Conservation (phyloP, 2,113 vertebrate genomes). For the Uria aalge region DNA sequence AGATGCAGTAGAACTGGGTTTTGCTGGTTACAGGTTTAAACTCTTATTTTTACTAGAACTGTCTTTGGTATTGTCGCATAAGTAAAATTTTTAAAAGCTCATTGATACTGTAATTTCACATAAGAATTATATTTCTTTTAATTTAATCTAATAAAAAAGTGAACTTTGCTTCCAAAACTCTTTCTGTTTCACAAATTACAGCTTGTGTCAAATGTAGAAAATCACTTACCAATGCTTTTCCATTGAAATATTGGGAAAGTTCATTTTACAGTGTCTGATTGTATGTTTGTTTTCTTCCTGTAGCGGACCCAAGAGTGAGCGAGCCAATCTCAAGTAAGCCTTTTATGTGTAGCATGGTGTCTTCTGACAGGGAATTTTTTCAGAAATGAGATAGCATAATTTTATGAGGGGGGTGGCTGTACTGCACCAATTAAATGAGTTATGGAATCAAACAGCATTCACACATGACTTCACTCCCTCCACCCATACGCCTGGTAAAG, state of each 20-base stretch:
- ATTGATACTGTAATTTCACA: not conserved
- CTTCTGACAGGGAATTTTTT: not conserved
- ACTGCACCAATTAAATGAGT: not conserved
- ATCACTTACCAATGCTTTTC: not conserved
- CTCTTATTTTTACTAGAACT: not conserved
- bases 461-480: conserved; percentile 46
- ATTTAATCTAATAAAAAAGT: not conserved
- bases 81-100: not conserved
- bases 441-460: not conserved
- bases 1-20: not conserved
- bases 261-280: conserved; percentile 23
- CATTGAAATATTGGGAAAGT: not conserved
- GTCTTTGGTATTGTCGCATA: not conserved
- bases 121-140: not conserved
- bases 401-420: not conserved
- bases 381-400: conserved; percentile 2
- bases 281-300: conserved; percentile 46
- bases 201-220: not conserved
- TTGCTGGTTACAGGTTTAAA: not conserved
- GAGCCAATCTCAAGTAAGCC: conserved; percentile 89
- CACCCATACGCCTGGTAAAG: not conserved
- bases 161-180: not conserved
- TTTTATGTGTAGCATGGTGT: not conserved
- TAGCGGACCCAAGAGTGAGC: conserved; percentile 93
- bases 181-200: not conserved